A percentile compares a stretch with the other conserved stretches of the same genome.
Conservation (phyloP, 2,113 vertebrate species). For the Microcebus ravelobensis region DNA sequence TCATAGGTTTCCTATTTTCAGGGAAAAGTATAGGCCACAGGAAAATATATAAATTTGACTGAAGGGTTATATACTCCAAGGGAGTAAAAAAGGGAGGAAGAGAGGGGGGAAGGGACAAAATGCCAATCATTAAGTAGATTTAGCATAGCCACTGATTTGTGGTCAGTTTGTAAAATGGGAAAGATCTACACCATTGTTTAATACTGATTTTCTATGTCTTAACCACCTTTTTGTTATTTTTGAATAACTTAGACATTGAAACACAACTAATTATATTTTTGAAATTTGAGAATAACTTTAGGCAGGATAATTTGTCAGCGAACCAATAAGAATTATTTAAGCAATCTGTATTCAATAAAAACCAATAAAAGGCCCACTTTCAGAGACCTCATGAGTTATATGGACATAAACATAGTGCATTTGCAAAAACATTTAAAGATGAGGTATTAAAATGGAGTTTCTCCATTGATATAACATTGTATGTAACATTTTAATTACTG, state of each 20-base stretch:
- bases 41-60: neutral
- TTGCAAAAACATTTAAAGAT: conserved; percentile 15
- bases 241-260: conserved; percentile 47
- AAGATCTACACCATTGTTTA: neutral
- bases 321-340: conserved; percentile 32
- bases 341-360: neutral
- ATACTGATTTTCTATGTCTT: conserved; percentile 22
- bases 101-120: neutral
- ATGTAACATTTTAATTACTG: neutral
- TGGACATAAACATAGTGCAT: neutral
- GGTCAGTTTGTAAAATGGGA: neutral
- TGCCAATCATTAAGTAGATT: neutral
- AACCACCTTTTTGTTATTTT: conserved; percentile 38
- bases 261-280: conserved; percentile 21
- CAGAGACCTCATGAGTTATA: neutral
- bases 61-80: neutral
- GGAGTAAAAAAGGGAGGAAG: neutral
- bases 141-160: neutral
- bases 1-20: conserved; percentile 15
- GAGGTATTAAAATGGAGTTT: conserved; percentile 36
- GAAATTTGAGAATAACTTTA: neutral
- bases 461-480: neutral
- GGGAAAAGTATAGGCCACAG: neutral
- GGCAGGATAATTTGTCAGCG: conserved; percentile 25
- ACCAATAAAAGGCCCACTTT: neutral